Base-by-base conservation (phyloP, 2,113 vertebrate genomes). In the Mormoops blainvillei region DNA sequence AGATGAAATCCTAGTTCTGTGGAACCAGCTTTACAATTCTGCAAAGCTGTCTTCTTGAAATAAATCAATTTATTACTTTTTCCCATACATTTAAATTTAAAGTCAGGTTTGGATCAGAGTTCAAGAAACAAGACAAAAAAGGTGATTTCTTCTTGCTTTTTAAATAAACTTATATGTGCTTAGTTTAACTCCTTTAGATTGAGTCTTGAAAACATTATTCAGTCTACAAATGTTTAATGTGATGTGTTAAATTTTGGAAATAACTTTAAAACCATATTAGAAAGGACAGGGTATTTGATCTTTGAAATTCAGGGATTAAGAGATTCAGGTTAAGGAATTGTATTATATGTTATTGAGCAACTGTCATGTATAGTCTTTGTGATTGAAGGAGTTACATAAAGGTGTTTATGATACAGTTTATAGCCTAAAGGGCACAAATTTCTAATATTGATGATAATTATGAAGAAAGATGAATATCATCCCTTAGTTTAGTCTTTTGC, bases 61-160 rank as follows among this genome's bases (percentile, higher is more conserved):
- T 50, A 89, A 83, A 56, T 7, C 38, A 48, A 58, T 48, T 73
- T 78, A 77, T 63, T 74, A 9, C 63, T 83, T 85, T 87, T 86
- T 20, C 28, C 85, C 77, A 7, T 43, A 61, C 8, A 73, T 12
- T 70, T 91, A 89, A n/a, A 31, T 74, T 83, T 90, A 78, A 82
- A 36, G 41, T 74, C 78, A 95, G 36, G 68, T 85, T 86, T 90
- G 92, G 41, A 26, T 84, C 33, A 80, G 3, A 56, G 94, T 88
- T 93, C 56, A 91, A 54, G 65, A 95, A 94, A 90, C n/a, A 94
- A 38, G 78, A 50, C 24, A 78, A 88, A 96, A 81, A 52, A 61
- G 15, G 8, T 68, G 1, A n/a, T 92, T 92, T 88, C 63, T 80
- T 95, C 52, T 4, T 74, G 36, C 6, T 94, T 94, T 94, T 88